A percentile compares a stretch with the other conserved stretches of the same genome.
Evolutionary conservation across 2,888 invertebrate genomes (phyloP).

Genomic region (Acrocyrtus sp.): DNA sequence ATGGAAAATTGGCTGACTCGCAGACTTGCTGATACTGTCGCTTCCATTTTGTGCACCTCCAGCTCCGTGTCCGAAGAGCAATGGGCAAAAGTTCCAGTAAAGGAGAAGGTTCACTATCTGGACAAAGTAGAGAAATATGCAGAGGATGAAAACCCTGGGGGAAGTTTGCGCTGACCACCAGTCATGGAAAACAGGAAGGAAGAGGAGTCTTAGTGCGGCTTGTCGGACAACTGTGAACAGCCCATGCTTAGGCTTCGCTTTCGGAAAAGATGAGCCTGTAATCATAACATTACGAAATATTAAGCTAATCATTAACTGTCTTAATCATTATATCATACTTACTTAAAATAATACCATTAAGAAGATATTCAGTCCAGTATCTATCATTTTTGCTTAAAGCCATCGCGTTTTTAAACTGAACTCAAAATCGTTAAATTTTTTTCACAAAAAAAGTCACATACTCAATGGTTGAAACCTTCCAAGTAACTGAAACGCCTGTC

Average conservation of each 20-base stretch:
- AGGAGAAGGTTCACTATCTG: slow-evolving; percentile 75
- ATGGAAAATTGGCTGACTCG: slow-evolving; percentile 22
- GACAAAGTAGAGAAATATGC: slow-evolving; percentile 81
- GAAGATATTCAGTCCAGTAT: no score
- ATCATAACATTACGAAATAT: slow-evolving; percentile 18
- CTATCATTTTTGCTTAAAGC: no score
- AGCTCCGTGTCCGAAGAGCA: slow-evolving; percentile 61
- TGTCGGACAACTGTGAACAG: slow-evolving; percentile 85
- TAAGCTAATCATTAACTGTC: no score
- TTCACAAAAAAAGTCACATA: no score
- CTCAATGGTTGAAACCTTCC: no score
- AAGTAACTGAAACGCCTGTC: no score
- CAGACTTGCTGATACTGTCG: slow-evolving; percentile 4
- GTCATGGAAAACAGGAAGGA: slow-evolving; percentile 84
- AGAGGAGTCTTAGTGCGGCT: slow-evolving; percentile 82
- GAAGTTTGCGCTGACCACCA: slow-evolving; percentile 96
- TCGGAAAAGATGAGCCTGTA: slow-evolving; percentile 92
- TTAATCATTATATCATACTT: no score
- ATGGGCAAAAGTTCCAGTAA: slow-evolving; percentile 66
- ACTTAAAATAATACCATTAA: no score
- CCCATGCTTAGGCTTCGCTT: slow-evolving; percentile 94
- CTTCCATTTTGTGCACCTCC: slow-evolving; percentile 16
- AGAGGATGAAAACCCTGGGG: slow-evolving; percentile 74
- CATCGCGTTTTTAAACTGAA: no score
- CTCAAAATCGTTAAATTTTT: no score